Conservation (phyloP, 2,113 vertebrate species). For the Pseudois nayaur region DNA sequence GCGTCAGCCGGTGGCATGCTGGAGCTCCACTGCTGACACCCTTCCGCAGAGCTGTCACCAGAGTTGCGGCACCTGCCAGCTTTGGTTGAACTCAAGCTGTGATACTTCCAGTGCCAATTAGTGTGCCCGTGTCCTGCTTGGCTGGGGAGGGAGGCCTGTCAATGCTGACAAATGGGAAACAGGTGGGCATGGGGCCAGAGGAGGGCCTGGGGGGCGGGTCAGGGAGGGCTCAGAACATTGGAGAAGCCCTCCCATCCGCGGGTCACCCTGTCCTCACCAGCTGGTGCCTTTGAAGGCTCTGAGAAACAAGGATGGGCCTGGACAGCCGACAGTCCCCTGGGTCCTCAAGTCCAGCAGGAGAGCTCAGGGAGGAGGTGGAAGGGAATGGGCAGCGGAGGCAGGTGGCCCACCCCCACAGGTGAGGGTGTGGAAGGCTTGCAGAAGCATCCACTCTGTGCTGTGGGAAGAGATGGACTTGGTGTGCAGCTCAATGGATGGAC, state of each 20-base stretch:
- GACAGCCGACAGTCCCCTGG: background rate
- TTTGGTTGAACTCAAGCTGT: slow-evolving; percentile 47
- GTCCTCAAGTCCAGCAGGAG: background rate
- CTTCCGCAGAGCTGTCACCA: slow-evolving; percentile 61
- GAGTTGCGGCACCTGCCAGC: slow-evolving; percentile 64
- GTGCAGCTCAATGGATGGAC: background rate
- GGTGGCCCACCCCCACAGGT: accelerated
- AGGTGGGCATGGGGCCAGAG: background rate
- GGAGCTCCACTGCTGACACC: slow-evolving; percentile 11
- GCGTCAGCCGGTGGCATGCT: background rate
- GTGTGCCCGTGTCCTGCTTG: slow-evolving; percentile 45
- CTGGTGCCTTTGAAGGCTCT: background rate
- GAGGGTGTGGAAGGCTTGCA: accelerated
- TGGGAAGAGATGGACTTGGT: background rate
- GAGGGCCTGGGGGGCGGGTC: background rate
- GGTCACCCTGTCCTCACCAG: background rate
- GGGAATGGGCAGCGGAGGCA: background rate
- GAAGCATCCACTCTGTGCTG: accelerated
- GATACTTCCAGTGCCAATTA: slow-evolving; percentile 68
- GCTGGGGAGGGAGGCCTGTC: slow-evolving; percentile 35
- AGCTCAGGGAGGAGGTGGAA: background rate
- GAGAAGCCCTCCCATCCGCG: background rate
- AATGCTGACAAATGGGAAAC: slow-evolving; percentile 17
- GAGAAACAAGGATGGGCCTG: background rate
- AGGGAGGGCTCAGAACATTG: background rate